phyloP scores from a whole-genome alignment of 2,888 invertebrate species.

The Lymantria monacha region DNA sequence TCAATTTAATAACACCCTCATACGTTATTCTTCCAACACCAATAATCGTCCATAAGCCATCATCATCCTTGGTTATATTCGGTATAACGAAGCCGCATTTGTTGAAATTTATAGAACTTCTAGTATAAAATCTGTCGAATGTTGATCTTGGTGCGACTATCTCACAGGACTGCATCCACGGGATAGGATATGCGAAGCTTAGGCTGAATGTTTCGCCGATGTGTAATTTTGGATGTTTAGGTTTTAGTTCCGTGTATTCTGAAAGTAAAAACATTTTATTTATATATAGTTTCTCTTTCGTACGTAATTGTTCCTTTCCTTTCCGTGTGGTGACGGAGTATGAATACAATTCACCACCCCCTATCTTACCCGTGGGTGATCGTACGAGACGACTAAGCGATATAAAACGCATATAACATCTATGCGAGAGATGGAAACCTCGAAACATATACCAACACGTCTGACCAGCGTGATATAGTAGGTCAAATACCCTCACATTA shows the following conservation, averaged over 20 bases:
- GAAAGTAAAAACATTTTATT: conserved; percentile 30
- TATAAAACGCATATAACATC: too few species aligned
- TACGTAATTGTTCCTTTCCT: too few species aligned
- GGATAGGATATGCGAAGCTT: conserved; percentile 51
- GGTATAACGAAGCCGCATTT: conserved; percentile 51
- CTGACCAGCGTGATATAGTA: too few species aligned
- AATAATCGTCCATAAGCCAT: conserved; percentile 56
- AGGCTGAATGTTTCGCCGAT: conserved; percentile 49
- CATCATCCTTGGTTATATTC: conserved; percentile 51
- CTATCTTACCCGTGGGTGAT: too few species aligned
- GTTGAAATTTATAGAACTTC: conserved; percentile 30
- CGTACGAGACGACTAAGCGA: too few species aligned
- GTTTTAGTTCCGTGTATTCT: conserved; percentile 45
- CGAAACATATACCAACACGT: too few species aligned
- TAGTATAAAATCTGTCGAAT: conserved; percentile 54
- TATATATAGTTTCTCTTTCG: neutral
- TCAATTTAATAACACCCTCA: conserved; percentile 34
- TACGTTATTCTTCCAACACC: conserved; percentile 61
- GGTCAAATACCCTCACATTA: too few species aligned
- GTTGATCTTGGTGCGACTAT: conserved; percentile 47
- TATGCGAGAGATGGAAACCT: too few species aligned
- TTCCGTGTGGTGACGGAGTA: too few species aligned
- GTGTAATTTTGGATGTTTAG: conserved; percentile 16
- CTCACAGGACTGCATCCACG: conserved; percentile 51
- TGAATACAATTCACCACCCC: too few species aligned